Base-by-base conservation (phyloP, 1,140 invertebrate genomes). In the Oscheius sp. region DNA sequence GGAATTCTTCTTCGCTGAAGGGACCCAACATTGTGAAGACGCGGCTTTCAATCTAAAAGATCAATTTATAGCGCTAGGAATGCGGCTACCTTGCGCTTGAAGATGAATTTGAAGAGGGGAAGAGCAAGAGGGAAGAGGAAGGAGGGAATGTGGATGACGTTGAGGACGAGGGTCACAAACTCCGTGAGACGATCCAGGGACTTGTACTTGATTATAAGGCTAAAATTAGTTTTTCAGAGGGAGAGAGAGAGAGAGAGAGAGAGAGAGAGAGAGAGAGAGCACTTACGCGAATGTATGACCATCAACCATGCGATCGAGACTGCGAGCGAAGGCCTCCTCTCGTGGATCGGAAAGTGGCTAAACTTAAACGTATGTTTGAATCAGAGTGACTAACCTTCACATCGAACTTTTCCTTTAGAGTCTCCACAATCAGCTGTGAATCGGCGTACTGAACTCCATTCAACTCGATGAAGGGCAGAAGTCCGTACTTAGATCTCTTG, bases 281-380 rank as follows among this genome's bases (percentile, higher is more conserved):
- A 68, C 68, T 70, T 28, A 69, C 68, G 55, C 64, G 32, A 65
- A 32, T n/a, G 34, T 65, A 29, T 94, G 92, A 84, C 94, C 94
- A 86, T 95, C 92, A 79, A 95, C 90, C 93, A 95, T 94, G 31
- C 91, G 92, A 81, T 93, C 92, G 87, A 92, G 92, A n/a, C 92
- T 92, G 85, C 94, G 92, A 18, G 91, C 90, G 13, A 94, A 88
- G 79, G 91, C 92, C 71, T 87, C 87, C 1, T 88, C 89, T 85
- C 94, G 92, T 10, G 29, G 28, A 10, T 13, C 10, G 28, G 10
- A 26, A 4, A 55, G 49, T 20, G 15, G 15, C 15, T 15, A 26
- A 59, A 66, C 29, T 3, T 26, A 18, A n/a, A 66, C n/a, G n/a
- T 10, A n/a, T 10, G n/a, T n/a, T n/a, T 42, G 38, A 10, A 10